A percentile compares a stretch with the other conserved stretches of the same genome.
phyloP scores from a whole-genome alignment of 2,113 vertebrate species.

The Psilopsiagon aurifrons region DNA sequence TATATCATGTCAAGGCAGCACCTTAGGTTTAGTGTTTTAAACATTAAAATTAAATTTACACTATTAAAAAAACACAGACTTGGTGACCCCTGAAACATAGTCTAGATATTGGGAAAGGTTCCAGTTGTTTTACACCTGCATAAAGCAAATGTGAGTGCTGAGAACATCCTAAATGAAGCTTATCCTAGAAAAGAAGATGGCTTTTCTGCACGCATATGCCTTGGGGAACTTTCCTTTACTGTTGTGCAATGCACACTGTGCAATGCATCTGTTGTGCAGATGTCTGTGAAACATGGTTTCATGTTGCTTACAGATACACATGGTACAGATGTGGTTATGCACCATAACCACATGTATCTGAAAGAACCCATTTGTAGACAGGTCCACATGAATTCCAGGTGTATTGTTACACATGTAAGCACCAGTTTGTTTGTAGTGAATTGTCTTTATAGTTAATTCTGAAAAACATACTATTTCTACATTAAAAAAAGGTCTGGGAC shows the following conservation, averaged over 20 bases:
- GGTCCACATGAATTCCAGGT: neutral
- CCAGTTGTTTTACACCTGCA: neutral
- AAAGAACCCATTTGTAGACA: neutral
- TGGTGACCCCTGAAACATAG: accelerated
- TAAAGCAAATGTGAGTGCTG: neutral
- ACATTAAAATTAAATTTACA: neutral
- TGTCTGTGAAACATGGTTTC: neutral
- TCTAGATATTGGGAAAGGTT: neutral
- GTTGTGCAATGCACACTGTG: neutral
- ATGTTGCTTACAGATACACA: too few relatives aligned
- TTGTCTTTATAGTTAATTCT: neutral
- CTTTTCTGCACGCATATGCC: neutral
- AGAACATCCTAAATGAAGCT: neutral
- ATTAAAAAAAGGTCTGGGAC: neutral
- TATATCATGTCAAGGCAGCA: neutral
- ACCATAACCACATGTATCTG: neutral
- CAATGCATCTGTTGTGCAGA: neutral
- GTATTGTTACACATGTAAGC: neutral
- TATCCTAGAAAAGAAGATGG: neutral
- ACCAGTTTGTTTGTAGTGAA: neutral
- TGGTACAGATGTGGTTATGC: too few relatives aligned
- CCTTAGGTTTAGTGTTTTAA: neutral
- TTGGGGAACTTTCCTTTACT: neutral
- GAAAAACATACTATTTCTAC: neutral
- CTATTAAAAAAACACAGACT: neutral